phyloP scores from a whole-genome alignment of 2,888 invertebrate genomes.

The Tanypteryx hageni region DNA sequence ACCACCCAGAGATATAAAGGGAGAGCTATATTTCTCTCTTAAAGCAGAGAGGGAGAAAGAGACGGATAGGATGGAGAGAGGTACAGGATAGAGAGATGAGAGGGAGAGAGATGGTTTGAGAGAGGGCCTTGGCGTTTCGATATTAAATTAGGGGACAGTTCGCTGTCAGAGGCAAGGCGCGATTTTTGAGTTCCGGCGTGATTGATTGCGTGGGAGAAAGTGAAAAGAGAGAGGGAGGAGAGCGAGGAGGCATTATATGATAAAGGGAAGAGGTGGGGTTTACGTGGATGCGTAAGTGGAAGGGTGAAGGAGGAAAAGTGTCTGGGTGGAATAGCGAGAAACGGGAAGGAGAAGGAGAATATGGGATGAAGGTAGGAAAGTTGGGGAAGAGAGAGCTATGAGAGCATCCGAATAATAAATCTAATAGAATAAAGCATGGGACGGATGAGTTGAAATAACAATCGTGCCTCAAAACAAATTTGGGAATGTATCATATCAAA shows the following conservation, averaged over 20 bases:
- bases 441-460: too few species aligned
- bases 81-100: slow-evolving; percentile 40
- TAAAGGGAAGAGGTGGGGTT: background rate
- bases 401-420: too few species aligned
- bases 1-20: slow-evolving; percentile 50
- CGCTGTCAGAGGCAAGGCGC: slow-evolving; percentile 68
- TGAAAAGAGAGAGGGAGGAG: background rate
- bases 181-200: slow-evolving; percentile 67
- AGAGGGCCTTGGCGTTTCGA: slow-evolving; percentile 64
- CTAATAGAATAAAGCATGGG: too few species aligned
- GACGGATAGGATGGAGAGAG: slow-evolving; percentile 58
- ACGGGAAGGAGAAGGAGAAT: background rate
- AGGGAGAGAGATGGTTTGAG: slow-evolving; percentile 40
- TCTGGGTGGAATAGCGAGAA: background rate
- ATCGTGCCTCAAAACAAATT: too few species aligned
- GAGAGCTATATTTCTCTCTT: slow-evolving; percentile 57
- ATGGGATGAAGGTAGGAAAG: background rate
- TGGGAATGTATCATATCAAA: too few species aligned
- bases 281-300: background rate
- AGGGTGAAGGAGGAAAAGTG: background rate
- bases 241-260: background rate
- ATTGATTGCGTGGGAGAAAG: slow-evolving; percentile 66
- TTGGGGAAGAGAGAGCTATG: background rate
- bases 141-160: slow-evolving; percentile 69
- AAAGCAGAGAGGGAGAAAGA: slow-evolving; percentile 63